Conservation (phyloP, 2,888 invertebrate genomes). For the Drosophila testacea region DNA sequence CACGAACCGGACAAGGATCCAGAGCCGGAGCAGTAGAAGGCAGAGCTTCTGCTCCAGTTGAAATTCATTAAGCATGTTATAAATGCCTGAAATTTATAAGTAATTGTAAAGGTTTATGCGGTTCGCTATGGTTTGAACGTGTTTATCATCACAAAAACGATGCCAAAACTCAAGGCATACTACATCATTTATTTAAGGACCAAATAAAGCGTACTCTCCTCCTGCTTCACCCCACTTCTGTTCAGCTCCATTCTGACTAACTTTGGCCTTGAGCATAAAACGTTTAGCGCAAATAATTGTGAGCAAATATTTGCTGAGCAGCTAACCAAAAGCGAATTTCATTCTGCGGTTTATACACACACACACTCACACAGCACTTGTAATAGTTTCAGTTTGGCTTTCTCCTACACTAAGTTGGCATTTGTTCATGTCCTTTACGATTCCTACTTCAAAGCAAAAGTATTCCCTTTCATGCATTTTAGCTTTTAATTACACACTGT, state of each 20-base stretch:
- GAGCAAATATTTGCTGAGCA: slow-evolving; percentile 61
- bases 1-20: background rate
- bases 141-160: slow-evolving; percentile 69
- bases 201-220: slow-evolving; percentile 55
- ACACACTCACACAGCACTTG: slow-evolving; percentile 27
- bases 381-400: slow-evolving; percentile 36
- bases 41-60: slow-evolving; percentile 58
- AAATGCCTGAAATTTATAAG: slow-evolving; percentile 78
- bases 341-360: slow-evolving; percentile 40
- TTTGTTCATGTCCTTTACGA: slow-evolving; percentile 23
- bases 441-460: slow-evolving; percentile 60
- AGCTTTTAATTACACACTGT: slow-evolving; percentile 55
- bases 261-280: slow-evolving; percentile 44
- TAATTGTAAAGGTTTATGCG: slow-evolving; percentile 80
- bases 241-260: slow-evolving; percentile 12
- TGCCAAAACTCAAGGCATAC: slow-evolving; percentile 33
- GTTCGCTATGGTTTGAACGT: slow-evolving; percentile 69
- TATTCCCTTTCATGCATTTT: slow-evolving; percentile 50
- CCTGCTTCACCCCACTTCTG: background rate
- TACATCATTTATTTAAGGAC: slow-evolving; percentile 72
- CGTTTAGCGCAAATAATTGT: slow-evolving; percentile 71
- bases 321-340: slow-evolving; percentile 39
- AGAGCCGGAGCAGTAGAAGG: slow-evolving; percentile 3
- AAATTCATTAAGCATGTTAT: slow-evolving; percentile 79
- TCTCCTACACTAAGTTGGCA: slow-evolving; percentile 5